Evolutionary conservation across 2,113 vertebrate species (phyloP).

Genomic region (Tupaia tana): DNA sequence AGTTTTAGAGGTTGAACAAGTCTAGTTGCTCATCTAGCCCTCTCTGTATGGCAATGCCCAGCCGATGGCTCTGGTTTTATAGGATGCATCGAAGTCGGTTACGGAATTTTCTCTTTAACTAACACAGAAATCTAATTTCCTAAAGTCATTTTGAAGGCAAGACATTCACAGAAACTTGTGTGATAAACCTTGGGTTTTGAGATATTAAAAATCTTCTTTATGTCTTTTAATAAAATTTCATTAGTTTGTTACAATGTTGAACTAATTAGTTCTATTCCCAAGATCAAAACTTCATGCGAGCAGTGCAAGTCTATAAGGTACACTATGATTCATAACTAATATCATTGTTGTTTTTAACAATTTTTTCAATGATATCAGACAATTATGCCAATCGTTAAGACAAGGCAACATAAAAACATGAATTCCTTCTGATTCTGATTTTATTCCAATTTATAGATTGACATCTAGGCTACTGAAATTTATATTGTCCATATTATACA

Average conservation of each 20-base stretch:
- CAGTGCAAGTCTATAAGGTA: not conserved
- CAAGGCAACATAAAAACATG: not conserved
- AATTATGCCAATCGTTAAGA: slow-evolving; percentile 5
- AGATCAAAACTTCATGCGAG: not conserved
- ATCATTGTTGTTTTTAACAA: not conserved
- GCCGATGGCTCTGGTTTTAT: not conserved
- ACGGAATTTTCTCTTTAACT: not conserved
- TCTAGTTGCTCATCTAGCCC: not conserved
- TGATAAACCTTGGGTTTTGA: not conserved
- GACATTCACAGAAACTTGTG: not conserved
- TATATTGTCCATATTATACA: not conserved
- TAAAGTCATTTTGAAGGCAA: not conserved
- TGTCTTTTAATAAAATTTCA: not conserved
- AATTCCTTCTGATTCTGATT: slow-evolving; percentile 19
- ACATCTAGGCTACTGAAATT: not conserved
- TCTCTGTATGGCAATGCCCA: no score
- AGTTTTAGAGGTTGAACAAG: not conserved
- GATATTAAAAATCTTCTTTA: slow-evolving; percentile 6
- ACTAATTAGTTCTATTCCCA: slow-evolving; percentile 30
- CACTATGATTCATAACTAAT: not conserved
- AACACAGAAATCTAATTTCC: not conserved
- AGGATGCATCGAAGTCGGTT: not conserved
- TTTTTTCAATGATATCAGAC: slow-evolving; percentile 1
- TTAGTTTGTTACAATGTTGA: not conserved
- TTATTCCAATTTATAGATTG: not conserved